Percentiles rank a stretch among this genome's conserved stretches.
Conservation (phyloP, 1,140 invertebrate species). For the Tetramorium simillimum region DNA sequence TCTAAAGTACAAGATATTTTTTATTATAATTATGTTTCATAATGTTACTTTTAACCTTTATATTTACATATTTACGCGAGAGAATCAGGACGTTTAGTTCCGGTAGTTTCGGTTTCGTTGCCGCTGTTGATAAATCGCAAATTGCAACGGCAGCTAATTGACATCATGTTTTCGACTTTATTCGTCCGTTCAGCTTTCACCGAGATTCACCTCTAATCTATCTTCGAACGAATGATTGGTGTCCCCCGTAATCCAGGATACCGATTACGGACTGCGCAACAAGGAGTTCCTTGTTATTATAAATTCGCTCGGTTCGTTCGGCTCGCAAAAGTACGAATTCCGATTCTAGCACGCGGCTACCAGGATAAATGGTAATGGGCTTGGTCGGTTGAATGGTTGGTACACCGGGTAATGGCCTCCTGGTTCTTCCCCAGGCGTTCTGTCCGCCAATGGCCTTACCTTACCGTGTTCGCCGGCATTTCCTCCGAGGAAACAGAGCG, state of each 20-base stretch:
- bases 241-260: constrained; percentile 20
- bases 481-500: constrained; percentile 24
- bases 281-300: constrained; percentile 70
- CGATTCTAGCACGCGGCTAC: constrained; percentile 71
- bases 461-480: constrained; percentile 21
- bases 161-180: neutral
- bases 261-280: constrained; percentile 24
- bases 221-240: constrained; percentile 23
- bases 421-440: constrained; percentile 54
- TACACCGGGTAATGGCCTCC: constrained; percentile 72
- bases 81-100: neutral
- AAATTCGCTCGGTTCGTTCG: constrained; percentile 62
- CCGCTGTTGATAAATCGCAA: neutral
- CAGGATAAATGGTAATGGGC: constrained; percentile 76
- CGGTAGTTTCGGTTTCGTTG: neutral
- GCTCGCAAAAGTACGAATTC: constrained; percentile 73
- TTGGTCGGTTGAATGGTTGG: constrained; percentile 65
- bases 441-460: constrained; percentile 20
- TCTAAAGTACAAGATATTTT: neutral
- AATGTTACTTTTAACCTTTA: neutral
- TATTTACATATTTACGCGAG: neutral
- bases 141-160: constrained; percentile 1
- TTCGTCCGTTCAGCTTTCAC: constrained; percentile 11
- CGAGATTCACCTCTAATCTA: neutral
- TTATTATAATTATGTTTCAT: neutral